phyloP scores from a whole-genome alignment of 2,113 vertebrate genomes.

The Manacus vitellinus region DNA sequence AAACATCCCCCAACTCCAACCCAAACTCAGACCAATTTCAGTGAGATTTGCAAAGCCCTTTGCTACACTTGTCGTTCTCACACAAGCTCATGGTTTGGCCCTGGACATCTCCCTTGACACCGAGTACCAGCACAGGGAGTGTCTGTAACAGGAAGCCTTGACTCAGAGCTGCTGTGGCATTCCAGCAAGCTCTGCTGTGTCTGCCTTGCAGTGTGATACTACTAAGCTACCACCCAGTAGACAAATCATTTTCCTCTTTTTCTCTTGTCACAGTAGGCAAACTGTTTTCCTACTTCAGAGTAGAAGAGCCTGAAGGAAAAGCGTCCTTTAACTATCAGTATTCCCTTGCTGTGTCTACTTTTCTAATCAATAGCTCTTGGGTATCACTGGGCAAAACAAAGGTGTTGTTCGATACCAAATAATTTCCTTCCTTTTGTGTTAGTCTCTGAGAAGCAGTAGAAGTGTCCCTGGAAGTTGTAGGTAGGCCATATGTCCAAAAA shows the following conservation, averaged over 20 bases:
- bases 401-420: background rate
- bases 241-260: background rate
- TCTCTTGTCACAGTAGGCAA: background rate
- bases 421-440: background rate
- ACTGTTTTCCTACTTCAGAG: background rate
- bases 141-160: too few species aligned
- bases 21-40: too few species aligned
- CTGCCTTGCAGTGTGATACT: background rate
- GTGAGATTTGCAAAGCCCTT: background rate
- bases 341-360: background rate
- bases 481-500: background rate
- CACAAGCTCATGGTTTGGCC: background rate
- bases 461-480: background rate
- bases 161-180: background rate
- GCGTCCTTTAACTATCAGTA: background rate
- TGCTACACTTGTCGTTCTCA: too few species aligned
- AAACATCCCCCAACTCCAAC: rapidly evolving
- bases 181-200: background rate
- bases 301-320: background rate
- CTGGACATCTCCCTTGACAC: background rate
- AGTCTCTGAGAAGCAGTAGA: background rate
- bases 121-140: rapidly evolving
- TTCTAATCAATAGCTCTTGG: background rate
- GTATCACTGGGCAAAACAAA: background rate
- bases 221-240: background rate